Conservation (phyloP, 2,888 invertebrate genomes). For the Tryphoninae sp. region DNA sequence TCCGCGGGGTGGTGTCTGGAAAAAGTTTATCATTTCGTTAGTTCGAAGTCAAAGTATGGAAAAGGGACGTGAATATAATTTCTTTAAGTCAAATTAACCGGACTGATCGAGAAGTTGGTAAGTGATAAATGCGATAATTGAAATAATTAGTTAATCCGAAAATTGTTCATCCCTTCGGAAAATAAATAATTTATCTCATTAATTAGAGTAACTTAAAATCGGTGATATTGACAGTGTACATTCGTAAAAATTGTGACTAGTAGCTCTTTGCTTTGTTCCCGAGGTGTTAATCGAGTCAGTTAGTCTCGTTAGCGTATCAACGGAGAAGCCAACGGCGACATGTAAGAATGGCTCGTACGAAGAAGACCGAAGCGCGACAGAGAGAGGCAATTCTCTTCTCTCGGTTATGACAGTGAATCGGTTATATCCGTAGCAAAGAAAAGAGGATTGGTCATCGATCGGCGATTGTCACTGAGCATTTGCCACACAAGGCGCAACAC, state of each 20-base stretch:
- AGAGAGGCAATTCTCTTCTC: slow-evolving; percentile 47
- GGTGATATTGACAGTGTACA: neutral
- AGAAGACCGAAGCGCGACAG: slow-evolving; percentile 16
- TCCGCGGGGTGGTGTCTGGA: neutral
- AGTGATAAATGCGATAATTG: no score
- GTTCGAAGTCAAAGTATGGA: no score
- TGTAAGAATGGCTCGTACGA: neutral
- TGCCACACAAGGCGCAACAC: slow-evolving; percentile 22
- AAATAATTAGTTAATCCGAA: no score
- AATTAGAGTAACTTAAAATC: neutral
- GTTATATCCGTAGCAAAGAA: slow-evolving; percentile 33
- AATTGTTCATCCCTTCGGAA: no score
- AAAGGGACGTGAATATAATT: no score
- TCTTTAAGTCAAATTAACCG: no score
- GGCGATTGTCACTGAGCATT: slow-evolving; percentile 61
- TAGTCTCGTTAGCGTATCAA: slow-evolving; percentile 46
- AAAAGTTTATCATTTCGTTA: slow-evolving; percentile 58
- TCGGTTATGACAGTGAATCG: slow-evolving; percentile 48
- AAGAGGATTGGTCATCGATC: slow-evolving; percentile 73
- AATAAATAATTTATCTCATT: no score
- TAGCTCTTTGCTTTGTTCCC: slow-evolving; percentile 63
- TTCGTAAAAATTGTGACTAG: neutral
- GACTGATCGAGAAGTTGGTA: no score
- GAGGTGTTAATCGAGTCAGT: slow-evolving; percentile 67
- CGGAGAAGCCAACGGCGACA: neutral